Base-by-base conservation (phyloP, 2,888 invertebrate genomes). In the Thyatira batis region DNA sequence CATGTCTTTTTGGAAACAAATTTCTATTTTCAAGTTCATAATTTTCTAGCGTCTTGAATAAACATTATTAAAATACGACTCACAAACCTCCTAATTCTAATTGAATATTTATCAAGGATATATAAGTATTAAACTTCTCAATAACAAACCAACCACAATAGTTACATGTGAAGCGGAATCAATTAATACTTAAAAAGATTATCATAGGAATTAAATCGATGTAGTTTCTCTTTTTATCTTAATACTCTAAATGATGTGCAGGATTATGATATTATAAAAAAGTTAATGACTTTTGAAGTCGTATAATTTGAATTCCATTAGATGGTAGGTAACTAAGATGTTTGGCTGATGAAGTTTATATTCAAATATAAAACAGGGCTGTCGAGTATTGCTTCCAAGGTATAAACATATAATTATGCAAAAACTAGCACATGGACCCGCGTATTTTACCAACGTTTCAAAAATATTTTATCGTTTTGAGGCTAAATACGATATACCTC, bases 191-290 rank as follows among this genome's bases (percentile, higher is more conserved):
- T 51, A 23, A 50, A 20, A 52, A 58, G 17, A 17, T 28, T 28
- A 48, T 48, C 28, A 11, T 55, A 53, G 50, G 50, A 30, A 51
- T 51, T 50, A 46, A 50, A 52, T 10, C 9, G 39, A 28, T 20
- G 28, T 20, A 20, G 13, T 27, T 62, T 59, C 56, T 60, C 57
- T 58, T 58, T 62, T 76, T 78, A 84, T 85, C 78, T 76, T 78
- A 78, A 81, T 73, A 63, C 73, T 68, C 61, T 62, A 63, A 67
- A 61, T 55, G 66, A 69, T 50, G 57, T 58, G 60, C 65, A 76
- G 79, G 78, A 78, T 74, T 80, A 80, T 73, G 69, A 61, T 58
- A 59, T 65, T 63, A 61, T 63, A 63, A 60, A 54, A 60, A 60
- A 55, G 55, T 64, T 63, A 68, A 70, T 71, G 51, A 50, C 49